Evolutionary conservation across 2,888 invertebrate genomes (phyloP), one percentile per base, ranked within the genome.

Genomic region (Leptarthrus brevirostris): DNA sequence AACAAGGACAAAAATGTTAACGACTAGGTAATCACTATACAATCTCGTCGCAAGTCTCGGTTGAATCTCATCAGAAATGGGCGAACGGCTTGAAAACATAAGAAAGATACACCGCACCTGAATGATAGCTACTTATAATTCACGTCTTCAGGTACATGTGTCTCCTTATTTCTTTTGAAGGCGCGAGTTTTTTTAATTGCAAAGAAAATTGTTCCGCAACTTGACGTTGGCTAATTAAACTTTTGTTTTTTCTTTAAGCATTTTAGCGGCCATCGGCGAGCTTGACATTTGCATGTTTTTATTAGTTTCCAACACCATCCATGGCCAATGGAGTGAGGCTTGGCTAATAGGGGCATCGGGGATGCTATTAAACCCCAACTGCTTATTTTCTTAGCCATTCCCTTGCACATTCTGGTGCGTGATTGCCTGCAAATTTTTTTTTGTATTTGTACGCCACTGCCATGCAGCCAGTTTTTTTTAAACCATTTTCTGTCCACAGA

Each of bases 331-430:
- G 3, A 8, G 22, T n/a, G 8, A 14, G 20, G 34, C 18, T 61
- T 36, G 20, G 6, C 26, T 61, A 10, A 61, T 40, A 30, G 58
- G 36, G 18, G 18, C 20, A 58, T 16, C 36, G 34, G 18, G 36
- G 18, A 70, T 30, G 49, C 53, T 34, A 72, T 72, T 72, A 54
- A 40, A n/a, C 36, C 56, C 56, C 56, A 72, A 72, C 54, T 72
- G 72, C 40, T 72, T 24, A 72, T 72, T 72, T 72, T 72, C 56
- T 26, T 22, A 44, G 36, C 47, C 10, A 18, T 12, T 66, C 47
- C 53, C 44, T 66, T 66, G 56, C 54, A 24, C 56, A 36, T 40
- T 72, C 20, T 53, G 72, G 40, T 56, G 56, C 56, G 72, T 72
- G 54, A 72, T 72, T 72, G 40, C 56, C 53, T 40, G 36, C 44